Base-by-base conservation (phyloP, 2,888 invertebrate species). In the Epinotia nisella region DNA sequence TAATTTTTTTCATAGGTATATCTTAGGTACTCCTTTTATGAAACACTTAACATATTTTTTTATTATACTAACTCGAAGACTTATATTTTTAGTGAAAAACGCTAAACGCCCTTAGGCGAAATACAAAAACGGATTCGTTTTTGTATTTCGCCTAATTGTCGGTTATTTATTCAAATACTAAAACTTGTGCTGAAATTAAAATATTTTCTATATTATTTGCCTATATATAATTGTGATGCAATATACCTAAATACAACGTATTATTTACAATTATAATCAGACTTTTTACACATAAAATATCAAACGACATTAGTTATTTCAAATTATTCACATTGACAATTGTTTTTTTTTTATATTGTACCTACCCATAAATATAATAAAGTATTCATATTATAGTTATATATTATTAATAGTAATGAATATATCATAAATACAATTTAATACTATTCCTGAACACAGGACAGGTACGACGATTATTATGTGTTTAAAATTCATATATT, bases 401-500 rank as follows among this genome's bases (percentile, higher is more conserved):
- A 72, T 71, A 62, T 73, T 72, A 70, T 67, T 68, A 51, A 56
- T 67, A 73, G 45, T 71, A 67, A 76, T 61, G 75, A 74, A 75
- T 77, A 76, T 74, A 76, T 70, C 73, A 71, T 75, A 75, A 75
- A 77, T 81, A 78, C 79, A 81, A 78, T 84, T 83, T 85, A 86
- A 87, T 86, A 85, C 85, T 87, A 76, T 85, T 92, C 92, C 91
- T 90, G 91, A 92, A 92, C 89, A 89, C 93, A 92, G 90, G 91
- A 89, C 93, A 93, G 93, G 93, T 93, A 93, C 92, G 81, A 93
- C 92, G 81, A 87, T 88, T 76, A 81, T 77, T 87, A 89, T 85
- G 86, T 82, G 83, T 82, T 85, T 81, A 83, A 82, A 84, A 83
- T 82, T 85, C 81, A 81, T 82, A 82, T 85, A 87, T 84, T 83